Evolutionary conservation across 1,140 invertebrate genomes (phyloP).

Genomic region (Drosophila watanabei): DNA sequence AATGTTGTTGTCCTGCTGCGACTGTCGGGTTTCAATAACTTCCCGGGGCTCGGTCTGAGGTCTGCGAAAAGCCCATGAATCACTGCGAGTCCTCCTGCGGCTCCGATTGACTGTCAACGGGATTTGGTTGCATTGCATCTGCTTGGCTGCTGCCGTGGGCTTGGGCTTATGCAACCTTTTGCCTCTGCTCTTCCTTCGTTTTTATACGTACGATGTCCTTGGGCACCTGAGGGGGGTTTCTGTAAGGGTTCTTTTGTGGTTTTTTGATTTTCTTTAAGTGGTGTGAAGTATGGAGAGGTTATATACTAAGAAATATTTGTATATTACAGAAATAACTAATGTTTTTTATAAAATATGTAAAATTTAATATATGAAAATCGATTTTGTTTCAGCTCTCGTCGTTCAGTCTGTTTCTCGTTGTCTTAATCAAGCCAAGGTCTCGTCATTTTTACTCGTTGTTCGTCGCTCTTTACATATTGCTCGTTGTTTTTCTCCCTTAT

Average conservation of each 20-base stretch:
- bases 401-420: too few relatives aligned
- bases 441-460: too few relatives aligned
- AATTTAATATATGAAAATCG: not conserved
- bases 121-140: conserved; percentile 55
- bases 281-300: not conserved
- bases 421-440: too few relatives aligned
- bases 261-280: not conserved
- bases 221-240: not conserved
- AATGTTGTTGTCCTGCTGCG: conserved; percentile 46
- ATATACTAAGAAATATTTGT: not conserved
- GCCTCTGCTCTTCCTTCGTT: not conserved
- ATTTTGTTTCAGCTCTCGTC: not conserved
- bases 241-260: not conserved
- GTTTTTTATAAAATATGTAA: not conserved
- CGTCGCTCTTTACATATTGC: too few relatives aligned
- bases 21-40: conserved; percentile 49
- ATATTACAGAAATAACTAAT: not conserved
- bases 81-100: conserved; percentile 48
- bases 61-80: conserved; percentile 45
- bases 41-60: not conserved
- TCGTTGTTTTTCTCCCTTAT: not conserved
- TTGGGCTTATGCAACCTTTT: conserved; percentile 10
- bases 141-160: conserved; percentile 16
- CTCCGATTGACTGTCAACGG: conserved; percentile 62
- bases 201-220: conserved; percentile 17